These are phyloP conservation scores for Dioctria linearis DNA, from an alignment of 2,888 invertebrate genomes.

Conservation along the genomic window DNA sequence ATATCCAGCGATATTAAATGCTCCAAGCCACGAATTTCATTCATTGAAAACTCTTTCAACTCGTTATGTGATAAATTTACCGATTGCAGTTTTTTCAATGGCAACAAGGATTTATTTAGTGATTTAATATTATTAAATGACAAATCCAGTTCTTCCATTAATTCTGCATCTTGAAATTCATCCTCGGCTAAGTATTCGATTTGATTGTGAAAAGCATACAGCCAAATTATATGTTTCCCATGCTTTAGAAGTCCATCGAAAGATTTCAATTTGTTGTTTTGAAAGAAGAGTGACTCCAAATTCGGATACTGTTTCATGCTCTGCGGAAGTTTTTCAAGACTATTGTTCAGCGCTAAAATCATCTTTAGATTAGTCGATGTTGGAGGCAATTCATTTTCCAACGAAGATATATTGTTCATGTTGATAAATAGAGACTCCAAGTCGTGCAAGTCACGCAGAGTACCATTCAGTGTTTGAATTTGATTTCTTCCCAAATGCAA, in stretches of 20 bases:
- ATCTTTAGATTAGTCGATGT: constrained; percentile 77
- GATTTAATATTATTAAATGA: constrained; percentile 81
- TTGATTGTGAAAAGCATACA: constrained; percentile 82
- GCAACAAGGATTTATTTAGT: constrained; percentile 81
- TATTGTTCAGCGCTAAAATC: constrained; percentile 83
- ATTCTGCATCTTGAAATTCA: constrained; percentile 82
- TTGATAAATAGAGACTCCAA: constrained; percentile 86
- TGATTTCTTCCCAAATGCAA: constrained; percentile 84
- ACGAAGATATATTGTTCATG: constrained; percentile 80
- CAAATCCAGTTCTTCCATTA: constrained; percentile 80
- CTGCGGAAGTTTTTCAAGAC: constrained; percentile 79
- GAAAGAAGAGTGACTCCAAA: constrained; percentile 81
- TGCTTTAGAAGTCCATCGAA: constrained; percentile 82
- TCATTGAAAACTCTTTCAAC: constrained; percentile 83
- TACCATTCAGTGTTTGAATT: constrained; percentile 82
- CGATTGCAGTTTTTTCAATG: constrained; percentile 77
- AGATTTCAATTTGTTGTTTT: constrained; percentile 80
- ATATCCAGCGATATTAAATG: constrained; percentile 82
- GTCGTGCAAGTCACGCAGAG: constrained; percentile 80
- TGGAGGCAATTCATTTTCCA: constrained; percentile 84
- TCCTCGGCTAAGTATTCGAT: constrained; percentile 83
- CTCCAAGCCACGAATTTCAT: constrained; percentile 83
- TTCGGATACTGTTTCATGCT: constrained; percentile 80
- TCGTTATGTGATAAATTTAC: constrained; percentile 84
- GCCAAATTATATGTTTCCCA: constrained; percentile 77